phyloP scores from a whole-genome alignment of 2,113 vertebrate genomes.

The Mormyrus lacerda region DNA sequence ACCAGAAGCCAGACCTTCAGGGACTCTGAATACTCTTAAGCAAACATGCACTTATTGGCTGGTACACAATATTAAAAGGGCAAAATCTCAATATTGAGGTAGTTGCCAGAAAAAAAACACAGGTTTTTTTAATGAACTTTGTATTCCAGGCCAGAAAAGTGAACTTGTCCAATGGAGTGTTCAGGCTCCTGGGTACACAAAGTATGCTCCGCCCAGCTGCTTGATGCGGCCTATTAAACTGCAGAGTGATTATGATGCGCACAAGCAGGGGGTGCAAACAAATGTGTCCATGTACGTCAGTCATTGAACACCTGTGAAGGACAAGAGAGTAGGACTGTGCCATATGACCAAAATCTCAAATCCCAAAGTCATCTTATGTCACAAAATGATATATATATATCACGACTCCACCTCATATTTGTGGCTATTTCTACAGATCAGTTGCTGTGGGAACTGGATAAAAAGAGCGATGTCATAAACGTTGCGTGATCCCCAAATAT shows the following conservation, averaged over 20 bases:
- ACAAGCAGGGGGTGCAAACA: slow-evolving; percentile 83
- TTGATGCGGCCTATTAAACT: slow-evolving; percentile 90
- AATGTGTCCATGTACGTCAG: slow-evolving; percentile 85
- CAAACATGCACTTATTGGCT: background rate
- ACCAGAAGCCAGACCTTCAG: background rate
- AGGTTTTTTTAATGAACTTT: too few relatives aligned
- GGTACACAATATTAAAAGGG: background rate
- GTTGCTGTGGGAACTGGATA: too few relatives aligned
- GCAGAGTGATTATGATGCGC: slow-evolving; percentile 83
- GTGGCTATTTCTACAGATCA: too few relatives aligned
- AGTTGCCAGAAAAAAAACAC: background rate
- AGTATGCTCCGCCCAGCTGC: slow-evolving; percentile 83
- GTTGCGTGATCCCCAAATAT: too few relatives aligned
- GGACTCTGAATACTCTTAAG: background rate
- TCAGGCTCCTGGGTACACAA: slow-evolving; percentile 89
- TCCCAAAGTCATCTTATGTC: too few relatives aligned
- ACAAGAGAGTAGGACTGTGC: background rate
- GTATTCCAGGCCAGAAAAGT: too few relatives aligned
- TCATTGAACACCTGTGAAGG: slow-evolving; percentile 86
- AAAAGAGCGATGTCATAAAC: too few relatives aligned
- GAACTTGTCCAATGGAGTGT: slow-evolving; percentile 71
- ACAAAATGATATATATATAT: too few relatives aligned
- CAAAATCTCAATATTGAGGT: background rate
- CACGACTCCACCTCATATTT: too few relatives aligned
- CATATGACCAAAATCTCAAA: too few relatives aligned